These are phyloP conservation scores for Meandrina meandrites DNA, from an alignment of 92 coral and sea anemone species.

Conservation along the genomic window DNA sequence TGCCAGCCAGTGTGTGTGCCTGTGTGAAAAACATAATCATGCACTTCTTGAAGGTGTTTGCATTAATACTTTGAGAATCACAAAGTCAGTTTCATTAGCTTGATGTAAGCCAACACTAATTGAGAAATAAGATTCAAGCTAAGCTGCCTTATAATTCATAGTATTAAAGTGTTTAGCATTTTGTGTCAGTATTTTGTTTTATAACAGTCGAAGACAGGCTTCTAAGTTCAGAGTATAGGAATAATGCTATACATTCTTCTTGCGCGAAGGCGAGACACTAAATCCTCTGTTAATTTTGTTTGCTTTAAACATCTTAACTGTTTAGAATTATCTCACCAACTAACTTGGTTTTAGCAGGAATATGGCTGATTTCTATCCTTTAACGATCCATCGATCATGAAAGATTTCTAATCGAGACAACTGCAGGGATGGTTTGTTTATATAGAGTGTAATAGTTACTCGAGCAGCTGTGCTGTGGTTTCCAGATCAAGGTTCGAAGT, in stretches of 20 bases:
- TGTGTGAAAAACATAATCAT: background rate
- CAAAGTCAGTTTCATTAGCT: background rate
- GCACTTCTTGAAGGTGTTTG: background rate
- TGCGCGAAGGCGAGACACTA: background rate
- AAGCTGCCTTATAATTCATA: background rate
- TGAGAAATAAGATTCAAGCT: background rate
- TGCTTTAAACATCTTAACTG: background rate
- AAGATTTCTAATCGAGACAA: background rate
- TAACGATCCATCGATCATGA: background rate
- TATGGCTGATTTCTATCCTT: background rate
- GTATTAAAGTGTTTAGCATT: background rate
- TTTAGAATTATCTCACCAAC: background rate
- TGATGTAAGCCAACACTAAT: background rate
- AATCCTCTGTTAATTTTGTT: background rate
- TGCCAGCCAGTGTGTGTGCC: background rate
- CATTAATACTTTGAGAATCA: background rate
- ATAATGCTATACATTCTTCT: background rate
- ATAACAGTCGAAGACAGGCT: background rate
- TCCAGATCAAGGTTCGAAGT: background rate
- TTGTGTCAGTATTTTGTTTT: background rate
- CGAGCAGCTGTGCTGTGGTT: background rate
- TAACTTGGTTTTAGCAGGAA: background rate
- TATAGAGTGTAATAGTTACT: background rate
- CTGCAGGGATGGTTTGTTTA: background rate
- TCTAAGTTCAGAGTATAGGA: background rate